These are phyloP conservation scores for Cyclina sinensis DNA, from an alignment of 1,140 invertebrate species.

Conservation along the genomic window DNA sequence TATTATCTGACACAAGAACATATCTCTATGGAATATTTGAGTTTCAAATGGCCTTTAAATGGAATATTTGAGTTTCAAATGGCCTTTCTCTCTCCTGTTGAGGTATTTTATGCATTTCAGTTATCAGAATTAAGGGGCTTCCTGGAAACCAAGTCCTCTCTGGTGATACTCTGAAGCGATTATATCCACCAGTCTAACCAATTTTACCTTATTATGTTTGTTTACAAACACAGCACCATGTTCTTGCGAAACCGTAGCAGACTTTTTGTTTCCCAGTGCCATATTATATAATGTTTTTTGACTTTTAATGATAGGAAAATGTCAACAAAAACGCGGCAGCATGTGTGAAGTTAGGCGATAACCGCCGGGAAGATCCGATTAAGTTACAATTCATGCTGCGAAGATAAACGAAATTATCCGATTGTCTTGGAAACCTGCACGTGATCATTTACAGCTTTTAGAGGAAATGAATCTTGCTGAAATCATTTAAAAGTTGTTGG, in stretches of 20 bases:
- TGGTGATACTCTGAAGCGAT: background rate
- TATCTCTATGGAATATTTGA: too few relatives aligned
- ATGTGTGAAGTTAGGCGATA: constrained; percentile 36
- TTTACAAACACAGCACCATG: background rate
- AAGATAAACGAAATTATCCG: constrained; percentile 51
- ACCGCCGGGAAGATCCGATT: constrained; percentile 37
- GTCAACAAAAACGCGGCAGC: constrained; percentile 26
- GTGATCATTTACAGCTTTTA: background rate
- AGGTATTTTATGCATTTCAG: too few relatives aligned
- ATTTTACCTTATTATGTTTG: background rate
- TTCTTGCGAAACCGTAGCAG: background rate
- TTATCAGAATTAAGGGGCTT: too few relatives aligned
- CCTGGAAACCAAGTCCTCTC: background rate
- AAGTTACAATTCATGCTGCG: constrained; percentile 37
- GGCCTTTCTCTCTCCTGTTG: too few relatives aligned
- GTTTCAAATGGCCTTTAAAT: too few relatives aligned
- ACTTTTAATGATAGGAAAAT: constrained; percentile 30
- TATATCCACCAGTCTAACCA: background rate
- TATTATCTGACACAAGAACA: too few relatives aligned
- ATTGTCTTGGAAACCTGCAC: constrained; percentile 20
- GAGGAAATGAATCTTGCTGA: background rate
- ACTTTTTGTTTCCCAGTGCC: background rate
- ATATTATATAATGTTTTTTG: constrained; percentile 37
- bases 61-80: too few relatives aligned
- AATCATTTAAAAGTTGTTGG: background rate